Evolutionary conservation across 1,140 invertebrate genomes (phyloP).

Genomic region (Andricus grossulariae): DNA sequence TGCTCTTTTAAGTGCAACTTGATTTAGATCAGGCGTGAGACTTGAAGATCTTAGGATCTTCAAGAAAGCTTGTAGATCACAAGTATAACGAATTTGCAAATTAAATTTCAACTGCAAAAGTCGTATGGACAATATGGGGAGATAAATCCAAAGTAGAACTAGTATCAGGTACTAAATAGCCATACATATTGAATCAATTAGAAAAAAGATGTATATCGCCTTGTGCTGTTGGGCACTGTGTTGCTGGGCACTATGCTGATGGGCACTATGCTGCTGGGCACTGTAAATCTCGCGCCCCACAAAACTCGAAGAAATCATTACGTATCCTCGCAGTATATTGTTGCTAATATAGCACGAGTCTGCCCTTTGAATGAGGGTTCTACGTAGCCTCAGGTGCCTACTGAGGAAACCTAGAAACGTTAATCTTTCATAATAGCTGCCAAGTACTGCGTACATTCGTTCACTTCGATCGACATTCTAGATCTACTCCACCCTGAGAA

Average conservation of each 20-base stretch:
- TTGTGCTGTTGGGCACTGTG: too few relatives aligned
- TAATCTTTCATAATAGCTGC: constrained; percentile 48
- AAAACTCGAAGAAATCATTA: constrained; percentile 64
- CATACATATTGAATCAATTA: constrained; percentile 5
- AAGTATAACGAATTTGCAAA: too few relatives aligned
- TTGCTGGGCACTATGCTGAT: constrained; percentile 41
- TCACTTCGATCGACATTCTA: constrained; percentile 9
- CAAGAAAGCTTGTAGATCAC: too few relatives aligned
- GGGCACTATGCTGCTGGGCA: constrained; percentile 56
- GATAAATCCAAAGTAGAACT: neutral
- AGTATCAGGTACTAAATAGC: neutral
- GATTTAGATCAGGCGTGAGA: too few relatives aligned
- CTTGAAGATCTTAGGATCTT: too few relatives aligned
- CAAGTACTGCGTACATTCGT: constrained; percentile 35
- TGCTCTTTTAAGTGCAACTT: too few relatives aligned
- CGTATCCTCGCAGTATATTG: constrained; percentile 51
- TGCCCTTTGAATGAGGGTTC: constrained; percentile 47
- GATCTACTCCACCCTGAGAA: neutral
- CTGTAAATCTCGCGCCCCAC: constrained; percentile 59
- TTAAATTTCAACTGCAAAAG: neutral
- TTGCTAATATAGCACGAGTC: constrained; percentile 54
- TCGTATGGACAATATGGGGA: neutral
- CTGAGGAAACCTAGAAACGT: constrained; percentile 45
- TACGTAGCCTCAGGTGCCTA: constrained; percentile 42
- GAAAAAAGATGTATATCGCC: neutral